Conservation (phyloP, 2,888 invertebrate genomes). For the Catocala sponsa region DNA sequence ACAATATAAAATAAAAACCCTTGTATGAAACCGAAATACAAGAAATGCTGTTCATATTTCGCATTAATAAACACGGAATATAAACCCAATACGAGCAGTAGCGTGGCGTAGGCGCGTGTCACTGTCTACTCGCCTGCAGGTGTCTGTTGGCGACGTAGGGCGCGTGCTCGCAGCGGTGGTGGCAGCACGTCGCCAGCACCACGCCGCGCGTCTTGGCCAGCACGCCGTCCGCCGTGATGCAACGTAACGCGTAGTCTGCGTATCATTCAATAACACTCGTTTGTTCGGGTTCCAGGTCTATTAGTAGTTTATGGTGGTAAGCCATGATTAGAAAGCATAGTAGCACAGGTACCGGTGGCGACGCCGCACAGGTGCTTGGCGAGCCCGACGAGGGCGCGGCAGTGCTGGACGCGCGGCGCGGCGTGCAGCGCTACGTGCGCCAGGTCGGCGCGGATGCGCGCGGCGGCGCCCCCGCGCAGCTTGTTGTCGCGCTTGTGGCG, state of each 20-base stretch:
- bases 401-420: constrained; percentile 67
- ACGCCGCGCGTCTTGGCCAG: constrained; percentile 84
- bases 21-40: too few relatives aligned
- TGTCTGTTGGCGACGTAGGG: constrained; percentile 85
- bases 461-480: constrained; percentile 44
- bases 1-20: too few relatives aligned
- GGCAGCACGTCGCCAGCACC: constrained; percentile 96
- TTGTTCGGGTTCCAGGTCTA: too few relatives aligned
- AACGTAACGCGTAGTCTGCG: constrained; percentile 92
- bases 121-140: constrained; percentile 60
- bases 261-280: not conserved
- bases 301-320: too few relatives aligned
- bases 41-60: too few relatives aligned
- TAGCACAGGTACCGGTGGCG: constrained; percentile 91
- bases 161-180: constrained; percentile 93
- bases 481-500: constrained; percentile 93
- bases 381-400: constrained; percentile 90
- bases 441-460: constrained; percentile 93
- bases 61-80: too few relatives aligned
- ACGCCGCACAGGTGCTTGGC: constrained; percentile 97
- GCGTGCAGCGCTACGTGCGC: constrained; percentile 91
- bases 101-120: too few relatives aligned
- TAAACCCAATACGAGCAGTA: too few relatives aligned
- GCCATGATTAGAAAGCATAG: too few relatives aligned
- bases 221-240: constrained; percentile 84